phyloP scores from a whole-genome alignment of 2,888 invertebrate species.

The Rotaria socialis region DNA sequence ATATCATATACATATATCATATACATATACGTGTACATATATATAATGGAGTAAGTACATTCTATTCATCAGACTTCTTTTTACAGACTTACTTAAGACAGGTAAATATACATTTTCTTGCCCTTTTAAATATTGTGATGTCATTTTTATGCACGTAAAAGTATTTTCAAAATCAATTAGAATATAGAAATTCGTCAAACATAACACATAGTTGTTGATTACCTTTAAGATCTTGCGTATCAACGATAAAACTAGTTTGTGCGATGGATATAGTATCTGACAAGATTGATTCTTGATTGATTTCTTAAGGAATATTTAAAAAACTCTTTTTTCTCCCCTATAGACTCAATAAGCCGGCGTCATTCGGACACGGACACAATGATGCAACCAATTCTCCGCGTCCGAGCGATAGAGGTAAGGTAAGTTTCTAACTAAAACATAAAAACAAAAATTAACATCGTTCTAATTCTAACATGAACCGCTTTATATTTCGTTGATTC shows the following conservation, averaged over 20 bases:
- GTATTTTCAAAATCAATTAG: too few species aligned
- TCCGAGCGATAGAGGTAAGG: neutral
- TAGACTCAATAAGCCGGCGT: neutral
- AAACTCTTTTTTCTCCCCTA: neutral
- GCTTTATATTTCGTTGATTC: too few species aligned
- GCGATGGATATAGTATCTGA: too few species aligned
- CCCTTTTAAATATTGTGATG: neutral
- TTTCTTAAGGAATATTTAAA: too few species aligned
- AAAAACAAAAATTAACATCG: neutral
- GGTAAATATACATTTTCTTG: neutral
- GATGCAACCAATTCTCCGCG: neutral
- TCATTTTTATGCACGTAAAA: too few species aligned
- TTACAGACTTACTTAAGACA: neutral
- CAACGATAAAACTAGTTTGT: too few species aligned
- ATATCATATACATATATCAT: too few species aligned
- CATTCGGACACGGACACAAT: constrained; percentile 31
- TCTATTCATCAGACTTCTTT: neutral
- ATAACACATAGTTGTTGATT: too few species aligned
- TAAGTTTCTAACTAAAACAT: neutral
- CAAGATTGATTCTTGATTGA: too few species aligned
- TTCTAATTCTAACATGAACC: neutral
- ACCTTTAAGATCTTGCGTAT: too few species aligned
- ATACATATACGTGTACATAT: neutral
- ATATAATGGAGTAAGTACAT: constrained; percentile 14
- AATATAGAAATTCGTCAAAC: too few species aligned